Conservation (phyloP, 2,797 vertebrate species). For the Karalla daura region DNA sequence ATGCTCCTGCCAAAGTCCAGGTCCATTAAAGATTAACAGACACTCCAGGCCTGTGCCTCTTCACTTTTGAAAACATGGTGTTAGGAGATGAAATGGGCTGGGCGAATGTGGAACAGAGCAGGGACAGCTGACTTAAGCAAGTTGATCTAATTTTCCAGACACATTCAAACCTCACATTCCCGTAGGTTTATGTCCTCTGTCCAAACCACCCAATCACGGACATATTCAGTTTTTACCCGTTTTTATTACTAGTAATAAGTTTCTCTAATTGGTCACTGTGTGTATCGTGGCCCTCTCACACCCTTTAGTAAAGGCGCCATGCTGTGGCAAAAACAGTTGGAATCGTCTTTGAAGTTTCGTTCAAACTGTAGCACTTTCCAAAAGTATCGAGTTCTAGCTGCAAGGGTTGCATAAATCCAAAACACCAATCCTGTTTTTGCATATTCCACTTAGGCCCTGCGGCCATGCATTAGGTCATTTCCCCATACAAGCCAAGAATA, state of each 20-base stretch:
- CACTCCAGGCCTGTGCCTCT: constrained; percentile 5
- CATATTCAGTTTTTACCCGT: constrained; percentile 13
- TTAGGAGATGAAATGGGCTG: constrained; percentile 15
- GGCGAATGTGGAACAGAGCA: constrained; percentile 20
- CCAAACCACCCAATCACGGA: constrained; percentile 5
- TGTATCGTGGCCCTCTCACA: constrained; percentile 16
- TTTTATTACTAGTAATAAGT: constrained; percentile 7
- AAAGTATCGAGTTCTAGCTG: not conserved
- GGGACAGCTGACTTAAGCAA: constrained; percentile 13
- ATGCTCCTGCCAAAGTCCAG: constrained; percentile 17
- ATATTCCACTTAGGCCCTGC: not conserved
- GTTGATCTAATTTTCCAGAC: constrained; percentile 37
- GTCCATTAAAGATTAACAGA: constrained; percentile 19
- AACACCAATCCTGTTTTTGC: not conserved
- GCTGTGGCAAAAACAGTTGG: not conserved
- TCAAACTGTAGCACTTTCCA: not conserved
- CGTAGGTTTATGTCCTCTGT: constrained; percentile 3
- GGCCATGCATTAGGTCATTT: not conserved
- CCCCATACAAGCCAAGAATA: not conserved
- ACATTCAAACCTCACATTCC: constrained; percentile 9
- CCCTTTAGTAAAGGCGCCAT: constrained; percentile 3
- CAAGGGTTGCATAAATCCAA: not conserved
- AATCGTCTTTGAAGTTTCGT: not conserved
- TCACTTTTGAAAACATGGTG: not conserved
- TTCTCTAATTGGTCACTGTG: constrained; percentile 2